Evolutionary conservation across 2,113 vertebrate genomes (phyloP), one percentile per base, ranked within the genome.

Genomic region (Peromyscus leucopus): DNA sequence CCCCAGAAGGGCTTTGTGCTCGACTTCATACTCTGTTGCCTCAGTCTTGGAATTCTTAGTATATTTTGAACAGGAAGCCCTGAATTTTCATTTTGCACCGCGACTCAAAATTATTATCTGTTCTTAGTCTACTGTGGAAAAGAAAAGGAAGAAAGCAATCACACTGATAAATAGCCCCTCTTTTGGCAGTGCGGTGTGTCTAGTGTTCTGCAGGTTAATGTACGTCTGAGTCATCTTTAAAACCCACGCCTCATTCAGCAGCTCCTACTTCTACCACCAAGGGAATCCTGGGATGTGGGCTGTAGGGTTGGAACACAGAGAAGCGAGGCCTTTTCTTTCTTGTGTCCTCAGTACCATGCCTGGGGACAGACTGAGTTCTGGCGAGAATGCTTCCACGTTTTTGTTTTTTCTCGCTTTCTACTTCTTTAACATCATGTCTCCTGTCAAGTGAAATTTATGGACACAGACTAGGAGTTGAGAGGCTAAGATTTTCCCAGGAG

Each of bases 401-500:
- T 71, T 61, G 13, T 57, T 4, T 90, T 91, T 67, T 79, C 55
- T 93, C 84, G 71, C 75, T 85, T 93, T 92, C 75, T 88, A 67
- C 63, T 85, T 55, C 75, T 88, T 84, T 90, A 90, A 92, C 88
- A 93, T 39, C 2, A 0, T 94, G 15, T 95, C 80, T 95, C 46
- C 87, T 93, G 92, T 95, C 90, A 94, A 57, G 36, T 82, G 63
- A 93, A 87, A 93, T 93, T 92, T 95, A 88, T 24, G 61, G 67
- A 71, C 57, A 75, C 21, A 21, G 92, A 46, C 48, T 67, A 69
- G 31, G 46, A 28, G 63, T 61, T 95, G 92, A 89, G 17, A 76
- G 51, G 61, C 95, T 96, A 85, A 94, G 95, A 72, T 91, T 78
- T 96, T 96, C 78, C 74, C 5, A 3, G 95, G 80, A 96, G 96